Evolutionary conservation across 1,140 invertebrate species (phyloP), one percentile per base, ranked within the genome.

Genomic region (Holotrichia oblita): DNA sequence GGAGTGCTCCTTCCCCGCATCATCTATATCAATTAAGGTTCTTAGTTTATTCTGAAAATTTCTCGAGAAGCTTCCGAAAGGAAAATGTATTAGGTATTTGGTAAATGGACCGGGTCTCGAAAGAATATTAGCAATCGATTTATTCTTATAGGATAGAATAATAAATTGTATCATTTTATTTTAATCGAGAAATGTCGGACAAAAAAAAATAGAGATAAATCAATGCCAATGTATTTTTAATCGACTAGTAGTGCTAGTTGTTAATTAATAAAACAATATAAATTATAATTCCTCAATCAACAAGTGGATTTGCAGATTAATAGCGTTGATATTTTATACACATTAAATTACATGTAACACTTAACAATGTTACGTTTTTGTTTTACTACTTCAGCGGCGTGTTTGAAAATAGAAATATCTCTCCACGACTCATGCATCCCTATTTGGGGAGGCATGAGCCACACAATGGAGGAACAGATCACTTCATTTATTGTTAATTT

Each of bases 21-120:
- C 61, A 69, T 69, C 61, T 69, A 69, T 69, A 69, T 69, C 61
- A 69, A 69, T 69, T 69, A 69, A 34, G 61, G 27, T 69, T 69
- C 61, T 69, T 69, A 69, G 61, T 69, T 69, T 69, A 69, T 69
- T 69, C 61, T 34, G 61, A 69, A 24, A 22, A 69, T 55, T 55
- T 69, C 8, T 10, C 20, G 61, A 8, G 3, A 14, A 69, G 61
- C 61, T 69, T 27, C 61, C 17, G 12, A 69, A 22, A 27, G 22
- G 22, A 69, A 69, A 17, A 10, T 34, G 14, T 22, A 12, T 22
- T 69, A 22, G 17, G 61, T 22, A 34, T 27, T 55, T 55, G 14
- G 48, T 55, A 55, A n/a, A 55, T 55, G 14, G n/a, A 6, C 17
- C 17, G 17, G 48, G 48, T 17, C 17, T 55, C 17, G 17, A 17